Conservation (phyloP, 2,888 invertebrate genomes). For the Apotomis betuletana region DNA sequence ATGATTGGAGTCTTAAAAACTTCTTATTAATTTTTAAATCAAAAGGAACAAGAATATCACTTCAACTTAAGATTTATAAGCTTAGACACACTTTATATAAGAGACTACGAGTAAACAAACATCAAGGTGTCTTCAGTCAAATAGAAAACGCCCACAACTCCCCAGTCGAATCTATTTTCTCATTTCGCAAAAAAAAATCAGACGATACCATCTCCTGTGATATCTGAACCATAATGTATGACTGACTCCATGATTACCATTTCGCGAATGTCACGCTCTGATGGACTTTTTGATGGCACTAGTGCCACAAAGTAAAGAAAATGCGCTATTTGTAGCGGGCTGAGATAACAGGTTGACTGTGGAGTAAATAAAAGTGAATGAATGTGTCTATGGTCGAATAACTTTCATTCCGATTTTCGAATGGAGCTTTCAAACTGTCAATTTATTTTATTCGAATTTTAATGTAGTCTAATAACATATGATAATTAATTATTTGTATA, state of each 20-base stretch:
- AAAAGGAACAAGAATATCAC: too few relatives aligned
- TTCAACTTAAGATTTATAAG: too few relatives aligned
- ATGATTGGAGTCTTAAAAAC: too few relatives aligned
- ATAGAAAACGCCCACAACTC: conserved; percentile 24
- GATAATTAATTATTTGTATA: too few relatives aligned
- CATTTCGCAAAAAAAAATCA: conserved; percentile 70
- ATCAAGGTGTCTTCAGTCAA: conserved; percentile 1
- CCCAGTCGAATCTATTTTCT: conserved; percentile 53
- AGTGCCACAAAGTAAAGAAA: conserved; percentile 65
- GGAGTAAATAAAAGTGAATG: neutral
- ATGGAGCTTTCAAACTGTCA: too few relatives aligned
- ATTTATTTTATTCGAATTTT: neutral
- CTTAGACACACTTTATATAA: neutral
- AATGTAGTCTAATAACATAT: too few relatives aligned
- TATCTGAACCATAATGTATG: conserved; percentile 80
- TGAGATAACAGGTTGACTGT: conserved; percentile 42
- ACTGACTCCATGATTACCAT: conserved; percentile 80
- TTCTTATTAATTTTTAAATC: too few relatives aligned
- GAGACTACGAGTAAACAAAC: neutral
- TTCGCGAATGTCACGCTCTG: conserved; percentile 78
- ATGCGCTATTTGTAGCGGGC: conserved; percentile 56
- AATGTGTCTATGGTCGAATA: neutral
- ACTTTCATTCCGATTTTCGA: neutral
- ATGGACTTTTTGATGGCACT: conserved; percentile 73
- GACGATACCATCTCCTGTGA: conserved; percentile 69